phyloP scores from a whole-genome alignment of 1,140 invertebrate genomes.

The Drosophila burlai region DNA sequence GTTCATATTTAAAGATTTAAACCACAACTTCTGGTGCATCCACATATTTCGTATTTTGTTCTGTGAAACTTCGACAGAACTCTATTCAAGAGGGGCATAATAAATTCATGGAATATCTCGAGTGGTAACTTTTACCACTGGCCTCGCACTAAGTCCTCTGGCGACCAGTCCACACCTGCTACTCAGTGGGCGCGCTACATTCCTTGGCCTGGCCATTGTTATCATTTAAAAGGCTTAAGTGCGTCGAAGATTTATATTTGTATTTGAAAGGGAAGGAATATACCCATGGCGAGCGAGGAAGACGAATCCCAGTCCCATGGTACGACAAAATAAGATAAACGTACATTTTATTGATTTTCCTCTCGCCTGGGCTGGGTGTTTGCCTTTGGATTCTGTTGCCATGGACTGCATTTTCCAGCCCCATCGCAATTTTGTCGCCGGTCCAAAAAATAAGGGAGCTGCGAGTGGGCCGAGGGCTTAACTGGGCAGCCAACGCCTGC shows the following conservation, averaged over 20 bases:
- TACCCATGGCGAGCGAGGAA: slow-evolving; percentile 4
- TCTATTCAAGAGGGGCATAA: slow-evolving; percentile 26
- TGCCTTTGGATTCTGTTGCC: slow-evolving; percentile 58
- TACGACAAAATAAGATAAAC: slow-evolving; percentile 64
- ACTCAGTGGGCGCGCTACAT: slow-evolving; percentile 43
- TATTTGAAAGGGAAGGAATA: slow-evolving; percentile 54
- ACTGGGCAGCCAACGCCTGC: slow-evolving; percentile 65
- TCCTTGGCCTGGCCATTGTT: slow-evolving; percentile 60
- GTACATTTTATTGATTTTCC: slow-evolving; percentile 79
- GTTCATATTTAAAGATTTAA: background rate
- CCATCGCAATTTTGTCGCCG: slow-evolving; percentile 58
- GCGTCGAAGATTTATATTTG: slow-evolving; percentile 78
- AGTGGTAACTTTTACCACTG: slow-evolving; percentile 2
- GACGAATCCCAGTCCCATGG: slow-evolving; percentile 46
- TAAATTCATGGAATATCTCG: slow-evolving; percentile 54
- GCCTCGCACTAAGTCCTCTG: slow-evolving; percentile 36
- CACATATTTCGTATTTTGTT: background rate
- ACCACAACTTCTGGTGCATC: background rate
- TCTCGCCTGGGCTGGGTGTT: slow-evolving; percentile 50
- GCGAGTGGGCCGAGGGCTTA: slow-evolving; percentile 28
- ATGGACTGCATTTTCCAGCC: slow-evolving; percentile 40
- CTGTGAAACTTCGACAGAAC: background rate
- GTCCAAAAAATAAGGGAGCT: slow-evolving; percentile 44
- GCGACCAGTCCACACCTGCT: slow-evolving; percentile 65
- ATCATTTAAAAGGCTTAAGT: slow-evolving; percentile 83